Evolutionary conservation across 1,140 invertebrate genomes (phyloP), one percentile per base, ranked within the genome.

Genomic region (Pachypsylla venusta): DNA sequence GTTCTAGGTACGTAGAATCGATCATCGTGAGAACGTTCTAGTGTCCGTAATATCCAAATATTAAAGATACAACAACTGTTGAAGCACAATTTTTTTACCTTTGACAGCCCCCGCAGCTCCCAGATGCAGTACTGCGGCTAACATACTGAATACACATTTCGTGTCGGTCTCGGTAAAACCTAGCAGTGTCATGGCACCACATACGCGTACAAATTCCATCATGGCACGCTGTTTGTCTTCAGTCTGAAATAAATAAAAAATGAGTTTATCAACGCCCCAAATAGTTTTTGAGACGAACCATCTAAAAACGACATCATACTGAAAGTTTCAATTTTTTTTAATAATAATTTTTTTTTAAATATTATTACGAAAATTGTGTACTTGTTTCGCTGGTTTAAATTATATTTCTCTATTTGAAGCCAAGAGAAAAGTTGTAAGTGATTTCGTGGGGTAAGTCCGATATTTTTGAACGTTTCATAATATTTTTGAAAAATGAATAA

Each of bases 51-150:
- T 57, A 14, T 30, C 24, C 53, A 55, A 22, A 7, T 7, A 4
- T 25, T 4, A 4, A 39, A 39, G 4, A 57, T 35, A 39, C 7
- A 57, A 13, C 4, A 56, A 56, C 25, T 39, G n/a, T n/a, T n/a
- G n/a, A 20, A 48, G 25, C 42, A 53, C 20, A 7, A 58, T 22
- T 40, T 25, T 35, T 28, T 40, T 64, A 76, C 82, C 77, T 75
- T 82, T 85, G 0, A 81, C 77, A 54, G 81, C 83, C 4, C 85
- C 84, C 24, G 93, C 90, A 67, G 84, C 83, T 22, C 90, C 89
- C 58, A 97, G 72, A 74, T 98, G 93, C 69, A 90, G 92, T 62
- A 96, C 86, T 7, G 89, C 88, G 10, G 89, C 91, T 62, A 97
- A 72, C 19, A 94, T 83, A 64, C 81, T 78, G 83, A 88, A 93